A percentile compares a stretch with the other conserved stretches of the same genome.
Evolutionary conservation across 2,888 invertebrate species (phyloP).

Genomic region (Chrysodeixis includens): DNA sequence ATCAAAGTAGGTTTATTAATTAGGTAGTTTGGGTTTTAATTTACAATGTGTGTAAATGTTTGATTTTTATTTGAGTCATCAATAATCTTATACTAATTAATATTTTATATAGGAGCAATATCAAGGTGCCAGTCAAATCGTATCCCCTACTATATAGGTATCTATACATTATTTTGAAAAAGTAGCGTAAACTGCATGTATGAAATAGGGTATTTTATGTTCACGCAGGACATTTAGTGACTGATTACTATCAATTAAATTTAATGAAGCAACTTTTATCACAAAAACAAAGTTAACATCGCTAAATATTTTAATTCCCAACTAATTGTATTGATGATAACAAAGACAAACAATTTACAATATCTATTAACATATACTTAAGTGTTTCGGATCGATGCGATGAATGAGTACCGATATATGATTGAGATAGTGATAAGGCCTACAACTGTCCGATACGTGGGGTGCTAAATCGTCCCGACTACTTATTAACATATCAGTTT

Average conservation of each 20-base stretch:
- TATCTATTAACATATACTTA: constrained; percentile 67
- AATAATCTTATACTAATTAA: too few relatives aligned
- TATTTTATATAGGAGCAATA: too few relatives aligned
- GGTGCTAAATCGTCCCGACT: constrained; percentile 86
- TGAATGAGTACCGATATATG: constrained; percentile 71
- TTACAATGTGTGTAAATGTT: not conserved
- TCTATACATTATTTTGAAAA: too few relatives aligned
- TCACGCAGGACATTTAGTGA: not conserved
- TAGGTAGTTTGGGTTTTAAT: constrained; percentile 27
- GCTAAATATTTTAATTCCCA: constrained; percentile 31
- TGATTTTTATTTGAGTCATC: too few relatives aligned
- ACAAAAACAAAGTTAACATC: not conserved
- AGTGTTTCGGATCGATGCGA: constrained; percentile 76
- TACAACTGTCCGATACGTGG: constrained; percentile 77
- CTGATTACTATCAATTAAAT: not conserved
- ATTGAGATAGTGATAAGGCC: constrained; percentile 77
- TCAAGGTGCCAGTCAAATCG: too few relatives aligned
- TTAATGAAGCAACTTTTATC: constrained; percentile 15
- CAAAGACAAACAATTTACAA: constrained; percentile 61
- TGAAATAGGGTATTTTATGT: too few relatives aligned
- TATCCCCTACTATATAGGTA: too few relatives aligned
- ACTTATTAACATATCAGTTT: constrained; percentile 84
- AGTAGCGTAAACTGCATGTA: too few relatives aligned
- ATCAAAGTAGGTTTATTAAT: constrained; percentile 48
- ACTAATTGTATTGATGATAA: constrained; percentile 63